Evolutionary conservation across 2,113 vertebrate genomes (phyloP).

Genomic region (Poeciliopsis turrubarensis): DNA sequence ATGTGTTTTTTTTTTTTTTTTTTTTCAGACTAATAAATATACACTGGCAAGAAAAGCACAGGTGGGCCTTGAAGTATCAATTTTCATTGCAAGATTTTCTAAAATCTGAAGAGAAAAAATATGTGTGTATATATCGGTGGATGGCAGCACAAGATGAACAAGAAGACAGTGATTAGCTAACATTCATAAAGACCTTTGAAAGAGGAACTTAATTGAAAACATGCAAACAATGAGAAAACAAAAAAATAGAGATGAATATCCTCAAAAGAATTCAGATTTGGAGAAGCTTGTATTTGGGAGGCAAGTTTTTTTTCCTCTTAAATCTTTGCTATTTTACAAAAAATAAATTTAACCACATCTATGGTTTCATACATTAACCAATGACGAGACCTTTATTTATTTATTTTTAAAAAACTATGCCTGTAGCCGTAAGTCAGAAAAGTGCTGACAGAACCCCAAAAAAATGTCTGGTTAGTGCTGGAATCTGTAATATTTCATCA

Average conservation of each 20-base stretch:
- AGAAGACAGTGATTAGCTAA: background rate
- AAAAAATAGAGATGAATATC: background rate
- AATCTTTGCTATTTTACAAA: no score
- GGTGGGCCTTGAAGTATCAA: background rate
- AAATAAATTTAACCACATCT: no score
- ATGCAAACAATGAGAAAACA: background rate
- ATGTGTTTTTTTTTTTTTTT: background rate
- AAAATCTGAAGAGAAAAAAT: background rate
- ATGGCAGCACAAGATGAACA: background rate
- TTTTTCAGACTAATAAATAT: background rate
- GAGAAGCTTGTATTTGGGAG: no score
- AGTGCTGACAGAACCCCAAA: conserved; percentile 51
- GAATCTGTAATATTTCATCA: conserved; percentile 20
- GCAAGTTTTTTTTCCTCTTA: no score
- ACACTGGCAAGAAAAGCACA: background rate
- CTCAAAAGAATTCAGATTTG: background rate
- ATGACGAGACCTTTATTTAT: no score
- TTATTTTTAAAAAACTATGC: no score
- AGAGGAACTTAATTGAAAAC: background rate
- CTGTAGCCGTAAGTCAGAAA: background rate
- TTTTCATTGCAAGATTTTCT: background rate
- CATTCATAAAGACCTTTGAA: background rate
- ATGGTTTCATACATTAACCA: no score
- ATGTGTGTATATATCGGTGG: background rate
- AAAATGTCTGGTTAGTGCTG: conserved; percentile 50